Evolutionary conservation across 2,888 invertebrate species (phyloP), one percentile per base, ranked within the genome.

Genomic region (Invenusta paracnida): DNA sequence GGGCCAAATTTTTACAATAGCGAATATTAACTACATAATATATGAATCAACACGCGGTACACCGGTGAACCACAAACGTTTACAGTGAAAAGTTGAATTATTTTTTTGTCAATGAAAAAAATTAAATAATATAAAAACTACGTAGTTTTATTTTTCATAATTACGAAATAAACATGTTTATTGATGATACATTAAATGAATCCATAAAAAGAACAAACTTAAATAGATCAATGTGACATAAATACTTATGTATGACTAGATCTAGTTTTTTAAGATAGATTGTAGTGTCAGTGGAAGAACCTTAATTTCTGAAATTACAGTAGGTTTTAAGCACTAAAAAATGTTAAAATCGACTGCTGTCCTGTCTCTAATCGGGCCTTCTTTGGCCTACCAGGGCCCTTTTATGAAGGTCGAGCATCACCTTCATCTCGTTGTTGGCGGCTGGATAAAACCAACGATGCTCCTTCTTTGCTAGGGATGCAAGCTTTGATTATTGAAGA

Each of bases 401-500:
- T 30, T 29, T 30, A 29, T 2, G 82, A 29, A 82, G 29, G 29
- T 30, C 27, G 29, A 82, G 82, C 30, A 30, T 28, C 82, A 30
- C 82, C 82, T 30, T 82, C 82, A 29, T 29, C 30, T 82, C n/a
- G 29, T 30, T 82, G 82, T 27, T 79, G 30, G 82, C 23, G 29
- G 82, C 29, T 29, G 82, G 82, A 82, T 13, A 82, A 82, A 82
- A 82, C 82, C 82, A 82, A 30, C 29, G 29, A 82, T 29, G 30
- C 30, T 82, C 82, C 29, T 29, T 82, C 82, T 82, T 82, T 30
- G 82, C 29, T 82, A 82, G 23, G 29, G 82, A 82, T 82, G 29
- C 29, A 29, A 82, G 30, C 30, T 82, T 82, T 29, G 82, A 82
- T 82, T 82, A 1, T 30, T 29, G 2, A 29, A 82, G 82, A 29